Conservation (phyloP, 2,888 invertebrate species). For the Furcula furcula region DNA sequence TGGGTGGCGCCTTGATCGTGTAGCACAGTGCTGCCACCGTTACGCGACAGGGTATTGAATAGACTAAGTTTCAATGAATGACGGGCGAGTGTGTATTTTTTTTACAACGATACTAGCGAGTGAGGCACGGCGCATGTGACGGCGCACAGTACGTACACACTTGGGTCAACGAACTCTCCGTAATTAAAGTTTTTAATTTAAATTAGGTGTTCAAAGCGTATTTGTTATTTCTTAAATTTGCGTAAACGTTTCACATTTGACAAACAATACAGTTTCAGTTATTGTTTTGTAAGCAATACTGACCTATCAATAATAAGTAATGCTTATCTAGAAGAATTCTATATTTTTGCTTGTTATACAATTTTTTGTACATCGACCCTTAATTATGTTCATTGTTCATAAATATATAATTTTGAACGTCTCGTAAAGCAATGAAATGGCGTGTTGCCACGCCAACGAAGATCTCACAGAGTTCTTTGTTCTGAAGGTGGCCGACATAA, state of each 20-base stretch:
- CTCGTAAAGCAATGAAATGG: too few species aligned
- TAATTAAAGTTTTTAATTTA: constrained; percentile 33
- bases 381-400: too few species aligned
- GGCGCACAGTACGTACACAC: constrained; percentile 58
- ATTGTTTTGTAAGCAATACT: too few species aligned
- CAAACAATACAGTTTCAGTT: too few species aligned
- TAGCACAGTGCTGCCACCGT: constrained; percentile 45
- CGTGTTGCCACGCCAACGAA: constrained; percentile 33
- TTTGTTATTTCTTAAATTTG: too few species aligned
- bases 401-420: too few species aligned
- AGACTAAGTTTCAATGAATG: constrained; percentile 61
- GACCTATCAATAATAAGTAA: too few species aligned
- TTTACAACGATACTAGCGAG: constrained; percentile 56
- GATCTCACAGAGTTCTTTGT: constrained; percentile 58
- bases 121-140: constrained; percentile 49
- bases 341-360: too few species aligned
- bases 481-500: constrained; percentile 67
- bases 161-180: constrained; percentile 66
- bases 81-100: constrained; percentile 53
- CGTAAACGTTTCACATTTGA: too few species aligned
- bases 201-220: too few species aligned
- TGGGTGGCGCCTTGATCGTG: constrained; percentile 54
- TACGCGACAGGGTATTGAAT: constrained; percentile 32
- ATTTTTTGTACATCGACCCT: too few species aligned
- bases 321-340: too few species aligned